Percentiles rank a stretch among this genome's conserved stretches.
Evolutionary conservation across 1,140 invertebrate species (phyloP).

Genomic region (Pseudomyrmex dendroicus): DNA sequence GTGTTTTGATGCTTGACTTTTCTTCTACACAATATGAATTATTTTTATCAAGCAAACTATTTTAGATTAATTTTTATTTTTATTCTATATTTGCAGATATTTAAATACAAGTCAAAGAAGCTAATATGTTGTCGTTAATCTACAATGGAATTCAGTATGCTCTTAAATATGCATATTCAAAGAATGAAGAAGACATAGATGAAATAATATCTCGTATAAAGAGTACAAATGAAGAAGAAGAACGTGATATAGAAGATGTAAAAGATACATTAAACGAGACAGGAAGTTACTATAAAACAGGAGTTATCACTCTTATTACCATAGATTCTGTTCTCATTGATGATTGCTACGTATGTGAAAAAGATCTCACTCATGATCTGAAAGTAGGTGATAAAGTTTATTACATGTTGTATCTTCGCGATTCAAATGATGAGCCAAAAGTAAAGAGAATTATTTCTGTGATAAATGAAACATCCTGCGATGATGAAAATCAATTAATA

Average conservation of each 20-base stretch:
- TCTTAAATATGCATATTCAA: constrained; percentile 16
- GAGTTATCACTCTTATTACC: constrained; percentile 72
- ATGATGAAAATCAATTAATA: constrained; percentile 37
- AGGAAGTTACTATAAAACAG: constrained; percentile 76
- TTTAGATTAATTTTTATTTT: constrained; percentile 27
- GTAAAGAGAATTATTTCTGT: constrained; percentile 76
- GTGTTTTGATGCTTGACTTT: not conserved
- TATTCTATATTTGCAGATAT: constrained; percentile 50
- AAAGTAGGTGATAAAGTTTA: constrained; percentile 75
- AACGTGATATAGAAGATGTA: not conserved
- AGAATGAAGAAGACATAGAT: constrained; percentile 63
- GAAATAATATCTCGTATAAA: constrained; percentile 66
- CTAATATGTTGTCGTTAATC: constrained; percentile 74
- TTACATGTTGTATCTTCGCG: constrained; percentile 74
- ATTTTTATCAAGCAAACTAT: not conserved
- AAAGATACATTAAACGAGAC: constrained; percentile 35
- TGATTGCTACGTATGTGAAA: constrained; percentile 75
- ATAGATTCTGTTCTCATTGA: constrained; percentile 76
- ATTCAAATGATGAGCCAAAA: constrained; percentile 71
- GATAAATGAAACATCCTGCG: constrained; percentile 72
- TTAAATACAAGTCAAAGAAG: constrained; percentile 68
- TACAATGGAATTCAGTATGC: constrained; percentile 55
- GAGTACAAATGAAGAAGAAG: not conserved
- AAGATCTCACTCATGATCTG: constrained; percentile 54
- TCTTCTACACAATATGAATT: not conserved